Conservation (phyloP, 2,888 invertebrate species). For the Drosophila meridionalis region DNA sequence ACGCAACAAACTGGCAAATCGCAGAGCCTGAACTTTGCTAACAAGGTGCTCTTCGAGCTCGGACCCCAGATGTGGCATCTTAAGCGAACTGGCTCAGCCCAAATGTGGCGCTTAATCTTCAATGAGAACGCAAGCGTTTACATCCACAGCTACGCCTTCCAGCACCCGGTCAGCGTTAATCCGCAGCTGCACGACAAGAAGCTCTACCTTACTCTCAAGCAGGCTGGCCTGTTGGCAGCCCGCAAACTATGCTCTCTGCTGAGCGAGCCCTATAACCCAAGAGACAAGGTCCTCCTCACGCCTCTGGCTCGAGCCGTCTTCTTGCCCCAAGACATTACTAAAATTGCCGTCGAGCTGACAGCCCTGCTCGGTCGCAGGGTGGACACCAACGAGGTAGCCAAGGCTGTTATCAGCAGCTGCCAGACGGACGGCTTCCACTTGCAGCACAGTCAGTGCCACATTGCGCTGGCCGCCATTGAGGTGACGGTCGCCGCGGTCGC, state of each 20-base stretch:
- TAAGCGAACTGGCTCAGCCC: constrained; percentile 40
- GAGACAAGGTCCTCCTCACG: constrained; percentile 53
- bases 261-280: constrained; percentile 21
- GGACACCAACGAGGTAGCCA: constrained; percentile 38
- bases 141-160: constrained; percentile 52
- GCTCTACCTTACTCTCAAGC: constrained; percentile 58
- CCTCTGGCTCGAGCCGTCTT: constrained; percentile 61
- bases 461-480: constrained; percentile 60
- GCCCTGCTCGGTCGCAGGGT: neutral
- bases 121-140: constrained; percentile 35
- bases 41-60: constrained; percentile 55
- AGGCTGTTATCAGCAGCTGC: constrained; percentile 63
- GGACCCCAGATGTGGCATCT: constrained; percentile 52
- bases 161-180: constrained; percentile 44
- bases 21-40: constrained; percentile 59
- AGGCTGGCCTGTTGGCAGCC: constrained; percentile 60
- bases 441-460: constrained; percentile 47
- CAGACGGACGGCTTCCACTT: constrained; percentile 64
- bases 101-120: constrained; percentile 60
- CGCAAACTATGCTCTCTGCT: constrained; percentile 38
- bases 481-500: constrained; percentile 16
- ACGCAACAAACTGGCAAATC: neutral
- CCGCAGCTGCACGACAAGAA: constrained; percentile 50
- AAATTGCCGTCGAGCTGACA: constrained; percentile 44
- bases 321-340: constrained; percentile 40